phyloP scores from a whole-genome alignment of 92 coral and sea anemone species.

The Phenganax subtilis region DNA sequence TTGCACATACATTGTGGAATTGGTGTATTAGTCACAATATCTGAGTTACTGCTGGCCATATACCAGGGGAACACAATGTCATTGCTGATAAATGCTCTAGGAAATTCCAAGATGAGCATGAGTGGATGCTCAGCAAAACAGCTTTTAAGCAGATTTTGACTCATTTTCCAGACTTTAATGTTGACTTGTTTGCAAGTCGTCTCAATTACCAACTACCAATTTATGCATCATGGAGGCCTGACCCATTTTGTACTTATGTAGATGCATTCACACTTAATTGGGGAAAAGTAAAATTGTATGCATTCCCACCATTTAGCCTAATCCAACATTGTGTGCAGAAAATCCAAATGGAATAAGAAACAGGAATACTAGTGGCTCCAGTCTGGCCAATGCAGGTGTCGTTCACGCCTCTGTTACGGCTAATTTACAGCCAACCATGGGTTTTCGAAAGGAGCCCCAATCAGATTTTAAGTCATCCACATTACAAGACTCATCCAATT shows the following conservation, averaged over 20 bases:
- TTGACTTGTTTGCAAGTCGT: constrained; percentile 64
- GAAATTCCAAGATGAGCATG: constrained; percentile 55
- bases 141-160: constrained; percentile 37
- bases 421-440: constrained; percentile 48
- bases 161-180: constrained; percentile 37
- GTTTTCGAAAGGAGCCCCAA: constrained; percentile 17
- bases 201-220: constrained; percentile 35
- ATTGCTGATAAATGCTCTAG: constrained; percentile 56
- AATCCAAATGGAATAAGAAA: constrained; percentile 45
- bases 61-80: constrained; percentile 43
- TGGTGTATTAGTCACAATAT: constrained; percentile 51
- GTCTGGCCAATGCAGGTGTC: constrained; percentile 50
- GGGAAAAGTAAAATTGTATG: constrained; percentile 39
- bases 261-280: constrained; percentile 42
- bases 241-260: constrained; percentile 27
- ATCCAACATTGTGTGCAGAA: constrained; percentile 41
- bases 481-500: constrained; percentile 46
- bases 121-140: constrained; percentile 52
- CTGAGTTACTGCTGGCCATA: constrained; percentile 63
- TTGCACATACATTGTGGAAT: constrained; percentile 52
- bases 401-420: constrained; percentile 45
- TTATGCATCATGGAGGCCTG: constrained; percentile 43
- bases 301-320: constrained; percentile 53
- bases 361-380: constrained; percentile 45
- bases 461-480: constrained; percentile 42